phyloP scores from a whole-genome alignment of 2,888 invertebrate species.

The Doris montereyensis region DNA sequence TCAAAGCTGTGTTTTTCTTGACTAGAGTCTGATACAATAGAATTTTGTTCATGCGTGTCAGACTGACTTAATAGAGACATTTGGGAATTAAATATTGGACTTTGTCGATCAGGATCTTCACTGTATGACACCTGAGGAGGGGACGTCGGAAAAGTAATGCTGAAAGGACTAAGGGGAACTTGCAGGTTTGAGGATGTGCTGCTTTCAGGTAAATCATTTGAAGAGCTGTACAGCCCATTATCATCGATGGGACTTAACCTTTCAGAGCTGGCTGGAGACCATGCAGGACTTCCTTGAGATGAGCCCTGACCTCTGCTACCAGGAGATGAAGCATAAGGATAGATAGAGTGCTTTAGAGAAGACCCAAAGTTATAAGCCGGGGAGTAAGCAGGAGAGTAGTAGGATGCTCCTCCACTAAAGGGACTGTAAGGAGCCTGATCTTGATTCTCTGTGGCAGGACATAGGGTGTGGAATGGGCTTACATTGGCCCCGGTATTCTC shows the following conservation, averaged over 20 bases:
- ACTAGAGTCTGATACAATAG: no score
- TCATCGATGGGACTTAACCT: background rate
- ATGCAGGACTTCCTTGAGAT: conserved; percentile 24
- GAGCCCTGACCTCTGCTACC: background rate
- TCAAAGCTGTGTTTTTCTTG: no score
- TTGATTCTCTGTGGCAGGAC: conserved; percentile 3
- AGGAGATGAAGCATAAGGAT: conserved; percentile 8
- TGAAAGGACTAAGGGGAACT: conserved; percentile 30
- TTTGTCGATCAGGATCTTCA: conserved; percentile 4
- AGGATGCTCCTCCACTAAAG: conserved; percentile 57
- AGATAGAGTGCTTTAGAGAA: conserved; percentile 5
- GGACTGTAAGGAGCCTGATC: conserved; percentile 54
- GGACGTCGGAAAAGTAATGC: conserved; percentile 1
- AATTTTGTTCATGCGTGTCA: no score
- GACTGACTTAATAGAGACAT: conserved; percentile 8
- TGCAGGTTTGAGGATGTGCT: background rate
- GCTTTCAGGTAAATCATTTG: background rate
- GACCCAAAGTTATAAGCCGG: conserved; percentile 39
- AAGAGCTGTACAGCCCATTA: background rate
- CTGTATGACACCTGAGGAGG: background rate
- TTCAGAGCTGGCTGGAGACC: conserved; percentile 1
- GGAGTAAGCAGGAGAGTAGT: conserved; percentile 47
- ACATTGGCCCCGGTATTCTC: background rate
- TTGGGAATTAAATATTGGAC: conserved; percentile 29
- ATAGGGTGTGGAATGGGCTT: no score